Base-by-base conservation (phyloP, 2,797 vertebrate genomes). In the Distichodus sexfasciatus region DNA sequence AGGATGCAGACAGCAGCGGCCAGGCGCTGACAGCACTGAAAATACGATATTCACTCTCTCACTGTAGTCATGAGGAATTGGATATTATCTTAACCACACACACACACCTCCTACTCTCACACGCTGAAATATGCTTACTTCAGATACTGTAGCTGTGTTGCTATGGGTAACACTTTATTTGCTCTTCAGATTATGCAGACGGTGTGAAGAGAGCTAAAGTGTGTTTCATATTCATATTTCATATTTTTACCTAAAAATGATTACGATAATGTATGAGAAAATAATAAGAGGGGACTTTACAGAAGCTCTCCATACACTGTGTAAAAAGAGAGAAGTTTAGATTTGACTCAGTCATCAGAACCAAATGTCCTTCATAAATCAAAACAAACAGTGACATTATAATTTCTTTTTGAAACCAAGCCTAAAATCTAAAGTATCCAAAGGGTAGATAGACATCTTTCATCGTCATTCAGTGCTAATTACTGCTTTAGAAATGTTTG, bases 141-240 rank as follows among this genome's bases (percentile, higher is more conserved):
- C 35, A 59, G 21, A 28, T 68, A 31, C 62, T 57, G 64, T 64
- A 65, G 58, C 57, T 46, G 10, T 43, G 71, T 77, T 77, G 62
- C 75, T 59, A 74, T 63, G 67, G 68, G 76, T 59, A 64, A 78
- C 64, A 9, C 58, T 65, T 50, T 60, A 71, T 71, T 68, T 53
- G 38, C 55, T 65, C 50, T 17, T 3, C 53, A 67, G 69, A 58
- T 74, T 74, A 74, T 68, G 48, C 48, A 23, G 4, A 35, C 12
- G 29, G 50, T 26, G 41, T 31, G 53, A 44, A 64, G 63, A 69
- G 43, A 40, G 58, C 41, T 68, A 35, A 58, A 33, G 24, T 28
- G 51, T 63, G 46, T 59, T 69, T 69, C 59, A 47, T 69, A 14
- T 35, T 44, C n/a, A n/a, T 63, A 38, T 59, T 69, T 69, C 59